These are phyloP conservation scores for Azemiops feae DNA, from an alignment of 2,113 vertebrate species.

Conservation along the genomic window DNA sequence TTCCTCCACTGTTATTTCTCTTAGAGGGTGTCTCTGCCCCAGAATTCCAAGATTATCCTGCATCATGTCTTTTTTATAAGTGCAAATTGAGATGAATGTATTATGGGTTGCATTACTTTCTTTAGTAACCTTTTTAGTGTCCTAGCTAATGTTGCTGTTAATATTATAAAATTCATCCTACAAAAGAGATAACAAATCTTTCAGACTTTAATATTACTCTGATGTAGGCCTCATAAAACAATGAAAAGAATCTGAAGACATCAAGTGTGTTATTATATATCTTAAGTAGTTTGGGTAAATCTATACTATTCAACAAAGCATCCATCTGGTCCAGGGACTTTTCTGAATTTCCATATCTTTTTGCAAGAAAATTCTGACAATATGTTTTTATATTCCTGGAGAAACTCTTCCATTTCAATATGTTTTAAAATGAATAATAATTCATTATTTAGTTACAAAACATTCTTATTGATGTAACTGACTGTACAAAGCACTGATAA, in stretches of 20 bases:
- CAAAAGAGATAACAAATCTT: neutral
- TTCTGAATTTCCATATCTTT: neutral
- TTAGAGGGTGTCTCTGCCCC: neutral
- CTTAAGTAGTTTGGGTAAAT: neutral
- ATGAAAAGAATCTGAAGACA: neutral
- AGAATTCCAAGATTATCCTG: neutral
- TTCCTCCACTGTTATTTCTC: neutral
- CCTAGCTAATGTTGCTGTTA: neutral
- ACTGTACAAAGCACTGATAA: neutral
- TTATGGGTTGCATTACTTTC: neutral
- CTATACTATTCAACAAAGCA: neutral
- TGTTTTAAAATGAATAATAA: neutral
- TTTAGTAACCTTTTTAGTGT: neutral
- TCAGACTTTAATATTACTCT: neutral
- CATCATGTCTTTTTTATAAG: neutral
- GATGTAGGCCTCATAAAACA: neutral
- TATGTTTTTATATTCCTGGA: neutral
- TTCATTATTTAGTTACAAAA: neutral
- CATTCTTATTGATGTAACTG: neutral
- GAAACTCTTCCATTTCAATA: neutral
- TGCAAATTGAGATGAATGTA: neutral
- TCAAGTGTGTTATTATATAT: neutral
- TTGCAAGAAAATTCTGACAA: no score
- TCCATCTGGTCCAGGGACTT: neutral
- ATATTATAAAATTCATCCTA: neutral